phyloP scores from a whole-genome alignment of 2,113 vertebrate genomes.

The Brienomyrus longianalis region DNA sequence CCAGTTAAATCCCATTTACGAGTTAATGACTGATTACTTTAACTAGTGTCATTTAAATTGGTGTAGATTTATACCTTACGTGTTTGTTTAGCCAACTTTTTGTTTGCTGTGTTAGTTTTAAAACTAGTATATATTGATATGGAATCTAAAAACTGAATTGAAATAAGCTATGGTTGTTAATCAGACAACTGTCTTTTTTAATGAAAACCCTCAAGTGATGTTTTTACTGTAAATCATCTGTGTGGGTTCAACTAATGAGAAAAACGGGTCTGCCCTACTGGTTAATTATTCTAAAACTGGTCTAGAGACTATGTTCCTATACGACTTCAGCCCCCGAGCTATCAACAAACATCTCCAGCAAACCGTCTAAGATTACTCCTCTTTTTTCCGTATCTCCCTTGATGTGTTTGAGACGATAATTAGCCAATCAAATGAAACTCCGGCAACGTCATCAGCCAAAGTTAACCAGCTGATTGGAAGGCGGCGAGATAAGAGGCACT shows the following conservation, averaged over 20 bases:
- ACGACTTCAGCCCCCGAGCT: conserved; percentile 45
- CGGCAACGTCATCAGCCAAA: conserved; percentile 42
- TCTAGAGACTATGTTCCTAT: conserved; percentile 52
- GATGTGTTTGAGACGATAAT: conserved; percentile 46
- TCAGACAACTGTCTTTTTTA: neutral
- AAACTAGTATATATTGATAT: neutral
- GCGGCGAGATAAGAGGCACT: conserved; percentile 38
- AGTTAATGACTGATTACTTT: conserved; percentile 1
- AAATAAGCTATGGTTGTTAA: neutral
- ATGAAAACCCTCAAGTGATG: neutral
- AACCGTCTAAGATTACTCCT: conserved; percentile 68
- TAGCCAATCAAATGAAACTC: conserved; percentile 52
- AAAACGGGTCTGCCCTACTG: conserved; percentile 62
- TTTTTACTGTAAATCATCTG: conserved; percentile 18
- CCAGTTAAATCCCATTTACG: conserved; percentile 49
- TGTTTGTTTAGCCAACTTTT: neutral
- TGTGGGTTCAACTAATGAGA: conserved; percentile 49
- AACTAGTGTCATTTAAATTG: neutral
- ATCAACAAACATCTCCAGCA: conserved; percentile 60
- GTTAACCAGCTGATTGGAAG: conserved; percentile 55
- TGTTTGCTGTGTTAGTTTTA: neutral
- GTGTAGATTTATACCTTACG: neutral
- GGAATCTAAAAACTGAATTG: neutral
- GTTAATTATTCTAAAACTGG: conserved; percentile 71
- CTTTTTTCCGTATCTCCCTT: conserved; percentile 57